Conservation (phyloP, 2,113 vertebrate genomes). For the Labeo rohita region DNA sequence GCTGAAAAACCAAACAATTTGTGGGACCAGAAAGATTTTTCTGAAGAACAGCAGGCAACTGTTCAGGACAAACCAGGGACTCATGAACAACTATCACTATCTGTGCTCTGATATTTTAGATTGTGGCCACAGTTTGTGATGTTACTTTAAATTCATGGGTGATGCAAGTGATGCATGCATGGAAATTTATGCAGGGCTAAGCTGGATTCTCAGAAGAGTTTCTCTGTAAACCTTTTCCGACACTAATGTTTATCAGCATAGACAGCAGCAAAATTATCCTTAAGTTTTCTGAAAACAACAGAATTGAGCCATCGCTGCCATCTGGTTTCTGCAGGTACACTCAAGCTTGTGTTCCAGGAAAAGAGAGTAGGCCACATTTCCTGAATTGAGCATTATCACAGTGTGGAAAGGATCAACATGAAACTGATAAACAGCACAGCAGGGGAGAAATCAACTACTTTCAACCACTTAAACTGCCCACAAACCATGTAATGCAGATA, state of each 20-base stretch:
- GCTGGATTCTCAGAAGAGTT: background rate
- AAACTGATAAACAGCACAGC: conserved; percentile 23
- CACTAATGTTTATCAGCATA: background rate
- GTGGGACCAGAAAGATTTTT: too few species aligned
- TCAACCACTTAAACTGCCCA: background rate
- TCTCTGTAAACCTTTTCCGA: background rate
- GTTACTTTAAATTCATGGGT: background rate
- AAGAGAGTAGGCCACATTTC: conserved; percentile 17
- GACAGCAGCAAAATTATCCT: background rate
- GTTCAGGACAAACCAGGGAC: too few species aligned
- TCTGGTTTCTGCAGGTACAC: background rate
- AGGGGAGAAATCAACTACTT: conserved; percentile 11
- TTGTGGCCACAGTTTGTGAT: background rate
- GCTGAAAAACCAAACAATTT: too few species aligned
- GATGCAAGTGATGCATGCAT: background rate
- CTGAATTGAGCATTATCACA: conserved; percentile 22
- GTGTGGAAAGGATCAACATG: conserved; percentile 11
- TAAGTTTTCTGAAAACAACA: background rate
- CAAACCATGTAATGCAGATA: background rate
- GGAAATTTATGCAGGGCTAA: background rate
- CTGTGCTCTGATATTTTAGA: background rate
- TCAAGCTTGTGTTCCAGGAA: conserved; percentile 29
- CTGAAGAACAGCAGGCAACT: too few species aligned
- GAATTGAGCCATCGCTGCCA: background rate
- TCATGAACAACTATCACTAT: background rate